Evolutionary conservation across 1,140 invertebrate genomes (phyloP).

Genomic region (Drosophila orosa): DNA sequence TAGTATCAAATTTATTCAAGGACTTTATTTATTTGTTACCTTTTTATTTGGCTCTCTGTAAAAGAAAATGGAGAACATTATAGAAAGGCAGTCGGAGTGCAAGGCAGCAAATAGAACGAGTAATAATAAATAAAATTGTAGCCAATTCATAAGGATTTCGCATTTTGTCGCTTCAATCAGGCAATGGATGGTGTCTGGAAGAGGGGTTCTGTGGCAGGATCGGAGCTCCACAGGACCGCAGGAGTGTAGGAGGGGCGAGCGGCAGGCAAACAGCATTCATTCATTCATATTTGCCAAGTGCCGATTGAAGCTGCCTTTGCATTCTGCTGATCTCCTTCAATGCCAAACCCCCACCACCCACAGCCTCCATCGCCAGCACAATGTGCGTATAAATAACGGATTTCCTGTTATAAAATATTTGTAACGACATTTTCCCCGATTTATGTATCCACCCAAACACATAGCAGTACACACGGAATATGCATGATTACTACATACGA

Average conservation of each 20-base stretch:
- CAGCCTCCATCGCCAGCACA: slow-evolving; percentile 42
- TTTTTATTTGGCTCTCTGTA: not conserved
- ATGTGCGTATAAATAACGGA: slow-evolving; percentile 82
- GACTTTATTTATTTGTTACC: not conserved
- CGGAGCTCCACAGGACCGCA: slow-evolving; percentile 13
- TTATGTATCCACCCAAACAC: slow-evolving; percentile 49
- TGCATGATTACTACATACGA: slow-evolving; percentile 22
- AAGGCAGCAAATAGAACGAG: slow-evolving; percentile 67
- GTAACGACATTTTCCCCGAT: slow-evolving; percentile 79
- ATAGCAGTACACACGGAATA: slow-evolving; percentile 12
- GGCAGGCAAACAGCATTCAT: slow-evolving; percentile 77
- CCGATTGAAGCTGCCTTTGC: slow-evolving; percentile 55
- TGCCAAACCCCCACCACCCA: slow-evolving; percentile 11
- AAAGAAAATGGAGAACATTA: not conserved
- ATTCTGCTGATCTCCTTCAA: slow-evolving; percentile 44
- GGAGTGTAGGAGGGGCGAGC: slow-evolving; percentile 31
- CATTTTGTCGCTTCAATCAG: slow-evolving; percentile 71
- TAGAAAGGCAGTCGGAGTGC: slow-evolving; percentile 21
- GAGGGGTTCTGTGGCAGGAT: not conserved
- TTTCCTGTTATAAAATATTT: slow-evolving; percentile 82
- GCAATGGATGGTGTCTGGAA: slow-evolving; percentile 20
- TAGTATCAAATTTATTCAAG: not conserved
- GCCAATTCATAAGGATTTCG: slow-evolving; percentile 81
- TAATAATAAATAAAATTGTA: slow-evolving; percentile 82
- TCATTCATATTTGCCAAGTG: slow-evolving; percentile 76